Percentiles rank a stretch among this genome's conserved stretches.
Evolutionary conservation across 2,113 vertebrate genomes (phyloP).

Genomic region (Clarias gariepinus): DNA sequence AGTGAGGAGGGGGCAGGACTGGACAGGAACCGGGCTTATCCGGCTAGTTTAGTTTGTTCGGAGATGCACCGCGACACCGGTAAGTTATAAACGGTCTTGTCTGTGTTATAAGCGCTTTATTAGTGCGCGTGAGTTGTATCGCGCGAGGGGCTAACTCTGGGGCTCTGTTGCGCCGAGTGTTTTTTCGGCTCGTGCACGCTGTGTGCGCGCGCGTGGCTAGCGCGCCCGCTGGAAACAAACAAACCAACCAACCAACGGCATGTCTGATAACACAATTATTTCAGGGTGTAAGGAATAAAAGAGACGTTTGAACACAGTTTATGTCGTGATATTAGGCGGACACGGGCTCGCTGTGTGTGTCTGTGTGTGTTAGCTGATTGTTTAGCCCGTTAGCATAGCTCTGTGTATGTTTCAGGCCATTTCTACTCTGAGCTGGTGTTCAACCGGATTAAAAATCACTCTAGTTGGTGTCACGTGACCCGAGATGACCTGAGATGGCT

Average conservation of each 20-base stretch:
- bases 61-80: conserved; percentile 19
- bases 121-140: neutral
- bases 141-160: neutral
- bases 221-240: neutral
- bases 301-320: neutral
- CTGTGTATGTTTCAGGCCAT: neutral
- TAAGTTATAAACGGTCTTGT: neutral
- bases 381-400: conserved; percentile 12
- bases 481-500: no score
- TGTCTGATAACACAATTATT: neutral
- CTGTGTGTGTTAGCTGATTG: neutral
- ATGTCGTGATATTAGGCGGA: neutral
- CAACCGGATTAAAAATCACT: neutral
- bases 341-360: neutral
- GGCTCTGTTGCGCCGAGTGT: neutral
- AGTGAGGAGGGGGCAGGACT: conserved; percentile 21
- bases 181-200: neutral
- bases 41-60: neutral
- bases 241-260: neutral
- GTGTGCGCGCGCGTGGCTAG: neutral
- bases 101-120: neutral
- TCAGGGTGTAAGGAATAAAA: neutral
- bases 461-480: no score
- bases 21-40: neutral
- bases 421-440: neutral